phyloP scores from a whole-genome alignment of 2,888 invertebrate species.

The Torymus auratus region DNA sequence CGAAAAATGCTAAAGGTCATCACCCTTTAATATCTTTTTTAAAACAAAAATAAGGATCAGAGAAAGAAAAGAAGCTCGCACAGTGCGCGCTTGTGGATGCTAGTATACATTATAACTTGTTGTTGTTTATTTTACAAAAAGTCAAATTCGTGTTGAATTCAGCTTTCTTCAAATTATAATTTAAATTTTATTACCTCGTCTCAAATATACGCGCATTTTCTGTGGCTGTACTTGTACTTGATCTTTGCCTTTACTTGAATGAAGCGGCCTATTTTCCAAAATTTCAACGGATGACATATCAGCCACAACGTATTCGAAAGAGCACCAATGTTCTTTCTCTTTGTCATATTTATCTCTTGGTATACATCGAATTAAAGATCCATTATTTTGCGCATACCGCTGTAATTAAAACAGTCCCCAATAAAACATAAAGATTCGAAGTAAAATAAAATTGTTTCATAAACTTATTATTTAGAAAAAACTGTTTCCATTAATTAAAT shows the following conservation, averaged over 20 bases:
- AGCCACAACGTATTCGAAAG: conserved; percentile 56
- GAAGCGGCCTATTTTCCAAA: conserved; percentile 60
- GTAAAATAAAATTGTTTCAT: not conserved
- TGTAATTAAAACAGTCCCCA: not conserved
- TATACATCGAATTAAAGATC: conserved; percentile 64
- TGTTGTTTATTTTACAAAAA: too few species aligned
- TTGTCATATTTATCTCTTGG: conserved; percentile 60
- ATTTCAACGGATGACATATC: conserved; percentile 45
- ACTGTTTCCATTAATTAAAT: too few species aligned
- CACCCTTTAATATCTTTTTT: too few species aligned
- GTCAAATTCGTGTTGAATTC: too few species aligned
- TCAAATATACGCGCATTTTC: conserved; percentile 78
- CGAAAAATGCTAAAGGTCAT: too few species aligned
- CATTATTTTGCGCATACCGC: conserved; percentile 14
- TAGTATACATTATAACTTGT: too few species aligned
- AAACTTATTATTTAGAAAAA: too few species aligned
- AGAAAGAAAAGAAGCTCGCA: too few species aligned
- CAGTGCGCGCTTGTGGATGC: too few species aligned
- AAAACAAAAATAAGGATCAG: too few species aligned
- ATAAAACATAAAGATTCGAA: not conserved
- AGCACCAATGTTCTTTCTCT: conserved; percentile 66
- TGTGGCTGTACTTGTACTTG: conserved; percentile 80
- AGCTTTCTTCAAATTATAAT: too few species aligned
- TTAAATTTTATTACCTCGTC: conserved; percentile 69
- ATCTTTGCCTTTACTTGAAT: conserved; percentile 61